These are phyloP conservation scores for Auanema freiburgensis DNA, from an alignment of 2,888 invertebrate species.

Conservation along the genomic window DNA sequence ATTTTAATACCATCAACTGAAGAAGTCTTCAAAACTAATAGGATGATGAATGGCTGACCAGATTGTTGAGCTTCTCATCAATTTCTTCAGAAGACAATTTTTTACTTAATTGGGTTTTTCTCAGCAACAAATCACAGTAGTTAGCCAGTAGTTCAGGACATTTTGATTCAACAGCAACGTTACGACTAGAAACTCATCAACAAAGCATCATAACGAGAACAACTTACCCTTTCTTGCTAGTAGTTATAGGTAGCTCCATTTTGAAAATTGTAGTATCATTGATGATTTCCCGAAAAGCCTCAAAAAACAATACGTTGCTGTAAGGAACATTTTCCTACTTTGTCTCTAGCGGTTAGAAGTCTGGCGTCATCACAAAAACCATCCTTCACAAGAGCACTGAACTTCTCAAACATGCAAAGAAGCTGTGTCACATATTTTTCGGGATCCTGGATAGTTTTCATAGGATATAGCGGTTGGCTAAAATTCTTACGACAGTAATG, in stretches of 20 bases:
- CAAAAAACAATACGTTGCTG: neutral
- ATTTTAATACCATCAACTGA: conserved; percentile 86
- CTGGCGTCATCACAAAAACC: conserved; percentile 96
- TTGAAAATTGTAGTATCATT: conserved; percentile 90
- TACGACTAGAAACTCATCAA: conserved; percentile 24
- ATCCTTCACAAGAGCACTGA: conserved; percentile 86
- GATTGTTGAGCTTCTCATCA: conserved; percentile 87
- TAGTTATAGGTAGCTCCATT: conserved; percentile 69
- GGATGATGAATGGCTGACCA: conserved; percentile 69
- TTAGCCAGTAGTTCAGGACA: conserved; percentile 98
- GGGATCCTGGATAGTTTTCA: conserved; percentile 73
- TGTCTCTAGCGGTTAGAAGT: conserved; percentile 81
- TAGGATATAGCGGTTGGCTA: neutral
- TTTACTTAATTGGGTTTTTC: conserved; percentile 93
- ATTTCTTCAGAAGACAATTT: conserved; percentile 94
- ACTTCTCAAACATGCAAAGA: conserved; percentile 86
- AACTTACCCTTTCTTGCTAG: conserved; percentile 16
- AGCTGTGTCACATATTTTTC: conserved; percentile 97
- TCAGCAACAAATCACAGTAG: conserved; percentile 97
- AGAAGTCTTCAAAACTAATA: conserved; percentile 18
- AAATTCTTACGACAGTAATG: conserved; percentile 74
- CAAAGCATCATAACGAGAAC: neutral
- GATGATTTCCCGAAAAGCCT: conserved; percentile 75
- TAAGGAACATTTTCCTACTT: conserved; percentile 14
- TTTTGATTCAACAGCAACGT: conserved; percentile 78